Percentiles rank a stretch among this genome's conserved stretches.
Conservation (phyloP, 2,888 invertebrate genomes). For the Noctua janthe region DNA sequence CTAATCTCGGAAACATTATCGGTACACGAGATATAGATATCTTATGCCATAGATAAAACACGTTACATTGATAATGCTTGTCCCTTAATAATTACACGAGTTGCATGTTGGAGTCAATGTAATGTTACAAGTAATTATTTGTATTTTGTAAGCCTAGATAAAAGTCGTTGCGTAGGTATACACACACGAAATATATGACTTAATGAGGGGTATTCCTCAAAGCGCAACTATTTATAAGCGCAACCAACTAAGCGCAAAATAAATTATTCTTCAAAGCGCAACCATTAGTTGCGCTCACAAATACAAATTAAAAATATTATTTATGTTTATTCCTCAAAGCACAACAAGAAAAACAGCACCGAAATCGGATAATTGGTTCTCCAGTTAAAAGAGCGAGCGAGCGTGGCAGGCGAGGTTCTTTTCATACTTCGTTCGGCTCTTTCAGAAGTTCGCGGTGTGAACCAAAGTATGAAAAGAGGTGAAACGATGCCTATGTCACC, state of each 20-base stretch:
- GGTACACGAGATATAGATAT: constrained; percentile 38
- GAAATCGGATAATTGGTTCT: not conserved
- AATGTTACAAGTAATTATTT: not conserved
- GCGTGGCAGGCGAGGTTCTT: no score
- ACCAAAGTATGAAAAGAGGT: no score
- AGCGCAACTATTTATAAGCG: no score
- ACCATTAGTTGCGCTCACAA: no score
- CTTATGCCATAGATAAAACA: constrained; percentile 47
- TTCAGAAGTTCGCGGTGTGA: no score
- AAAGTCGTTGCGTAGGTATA: no score
- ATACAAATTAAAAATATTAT: no score
- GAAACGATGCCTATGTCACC: no score
- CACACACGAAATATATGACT: not conserved
- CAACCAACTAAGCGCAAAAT: no score
- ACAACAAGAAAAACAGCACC: not conserved
- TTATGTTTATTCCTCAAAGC: no score
- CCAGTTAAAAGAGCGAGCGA: not conserved
- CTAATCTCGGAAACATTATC: constrained; percentile 46
- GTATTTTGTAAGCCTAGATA: not conserved
- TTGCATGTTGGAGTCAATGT: not conserved
- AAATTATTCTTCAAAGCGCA: no score
- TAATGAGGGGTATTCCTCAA: not conserved
- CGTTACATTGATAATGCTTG: constrained; percentile 38
- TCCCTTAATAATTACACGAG: constrained; percentile 28
- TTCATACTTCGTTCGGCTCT: no score